Evolutionary conservation across 64 coral and sea anemone genomes (phyloP).

Genomic region (Montipora efflorescens): DNA sequence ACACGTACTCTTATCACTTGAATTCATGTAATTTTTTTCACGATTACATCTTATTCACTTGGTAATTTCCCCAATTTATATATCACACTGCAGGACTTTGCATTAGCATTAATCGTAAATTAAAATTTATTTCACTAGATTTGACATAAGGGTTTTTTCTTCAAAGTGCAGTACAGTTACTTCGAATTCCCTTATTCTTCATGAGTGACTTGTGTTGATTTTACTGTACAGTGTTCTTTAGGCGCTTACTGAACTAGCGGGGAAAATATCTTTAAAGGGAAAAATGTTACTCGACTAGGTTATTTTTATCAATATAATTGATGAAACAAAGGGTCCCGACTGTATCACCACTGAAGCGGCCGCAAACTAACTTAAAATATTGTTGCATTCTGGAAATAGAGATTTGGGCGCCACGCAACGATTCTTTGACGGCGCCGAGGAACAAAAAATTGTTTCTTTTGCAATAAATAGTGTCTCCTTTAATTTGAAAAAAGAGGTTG

Average conservation of each 20-base stretch:
- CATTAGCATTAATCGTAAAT: neutral
- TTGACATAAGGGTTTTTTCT: neutral
- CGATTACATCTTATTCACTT: conserved; percentile 17
- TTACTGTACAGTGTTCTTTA: neutral
- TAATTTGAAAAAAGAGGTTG: neutral
- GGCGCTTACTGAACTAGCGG: neutral
- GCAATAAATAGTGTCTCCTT: neutral
- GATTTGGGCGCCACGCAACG: conserved; percentile 53
- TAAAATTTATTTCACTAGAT: neutral
- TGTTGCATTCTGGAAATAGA: conserved; percentile 43
- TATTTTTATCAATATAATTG: conserved; percentile 57
- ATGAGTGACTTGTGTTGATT: too few species aligned
- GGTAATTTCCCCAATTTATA: neutral
- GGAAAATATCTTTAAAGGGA: neutral
- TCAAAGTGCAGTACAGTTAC: neutral
- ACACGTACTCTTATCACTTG: neutral
- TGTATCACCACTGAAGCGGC: conserved; percentile 31
- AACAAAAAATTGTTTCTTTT: neutral
- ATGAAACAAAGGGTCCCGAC: conserved; percentile 45
- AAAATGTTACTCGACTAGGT: conserved; percentile 23
- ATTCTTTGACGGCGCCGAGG: neutral
- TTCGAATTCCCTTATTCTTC: neutral
- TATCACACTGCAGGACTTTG: neutral
- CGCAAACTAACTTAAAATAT: conserved; percentile 56
- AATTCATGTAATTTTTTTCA: neutral